phyloP scores from a whole-genome alignment of 2,797 vertebrate species.

The Coregonus suidteri region DNA sequence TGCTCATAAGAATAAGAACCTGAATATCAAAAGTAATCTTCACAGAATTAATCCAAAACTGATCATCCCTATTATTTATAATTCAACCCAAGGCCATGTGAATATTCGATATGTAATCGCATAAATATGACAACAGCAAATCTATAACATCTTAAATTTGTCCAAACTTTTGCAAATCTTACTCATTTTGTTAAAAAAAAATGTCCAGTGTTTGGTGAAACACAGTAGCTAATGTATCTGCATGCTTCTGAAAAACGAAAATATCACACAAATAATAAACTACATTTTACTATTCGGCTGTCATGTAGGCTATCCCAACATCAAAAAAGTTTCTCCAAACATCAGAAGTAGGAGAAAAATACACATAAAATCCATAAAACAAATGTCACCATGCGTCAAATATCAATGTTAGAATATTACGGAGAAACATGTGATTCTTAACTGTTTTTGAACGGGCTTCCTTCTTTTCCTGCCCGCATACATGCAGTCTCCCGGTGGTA shows the following conservation, averaged over 20 bases:
- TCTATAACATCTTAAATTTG: not conserved
- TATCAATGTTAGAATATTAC: not conserved
- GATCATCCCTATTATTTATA: not conserved
- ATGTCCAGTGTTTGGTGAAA: not conserved
- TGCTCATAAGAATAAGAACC: not conserved
- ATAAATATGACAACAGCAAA: not conserved
- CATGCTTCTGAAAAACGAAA: not conserved
- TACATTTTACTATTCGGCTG: not conserved
- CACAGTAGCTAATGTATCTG: not conserved
- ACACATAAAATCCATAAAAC: slow-evolving; percentile 2
- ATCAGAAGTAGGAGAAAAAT: not conserved
- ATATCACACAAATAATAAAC: not conserved
- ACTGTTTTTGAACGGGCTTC: slow-evolving; percentile 96
- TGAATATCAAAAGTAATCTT: not conserved
- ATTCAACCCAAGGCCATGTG: not conserved
- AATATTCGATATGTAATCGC: not conserved
- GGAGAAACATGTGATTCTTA: slow-evolving; percentile 66
- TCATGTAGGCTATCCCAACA: not conserved
- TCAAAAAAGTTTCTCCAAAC: too few species aligned
- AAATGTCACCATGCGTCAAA: not conserved
- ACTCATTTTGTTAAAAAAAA: not conserved
- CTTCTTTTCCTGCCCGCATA: slow-evolving; percentile 95
- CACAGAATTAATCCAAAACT: not conserved
- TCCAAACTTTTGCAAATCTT: not conserved
- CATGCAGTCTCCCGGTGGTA: slow-evolving; percentile 93